Conservation (phyloP, 2,888 invertebrate species). For the Agriopis leucophaearia region DNA sequence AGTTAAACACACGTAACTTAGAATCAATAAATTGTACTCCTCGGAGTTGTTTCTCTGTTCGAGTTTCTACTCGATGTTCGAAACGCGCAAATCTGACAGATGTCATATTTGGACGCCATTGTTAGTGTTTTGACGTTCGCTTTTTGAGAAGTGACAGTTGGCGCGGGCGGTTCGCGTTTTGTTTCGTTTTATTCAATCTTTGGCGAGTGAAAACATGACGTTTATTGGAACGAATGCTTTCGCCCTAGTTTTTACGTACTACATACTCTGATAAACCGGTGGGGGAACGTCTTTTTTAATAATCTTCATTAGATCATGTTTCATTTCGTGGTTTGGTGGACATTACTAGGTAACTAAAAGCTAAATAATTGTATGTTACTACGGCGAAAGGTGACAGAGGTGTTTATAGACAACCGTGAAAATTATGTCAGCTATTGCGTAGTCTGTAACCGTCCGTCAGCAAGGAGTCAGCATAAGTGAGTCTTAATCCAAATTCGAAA, state of each 20-base stretch:
- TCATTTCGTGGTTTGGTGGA: not conserved
- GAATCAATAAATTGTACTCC: not conserved
- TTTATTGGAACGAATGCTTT: conserved; percentile 41
- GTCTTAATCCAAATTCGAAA: not conserved
- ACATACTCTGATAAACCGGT: conserved; percentile 29
- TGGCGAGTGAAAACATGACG: conserved; percentile 50
- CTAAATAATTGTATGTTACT: not conserved
- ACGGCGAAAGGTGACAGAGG: too few relatives aligned
- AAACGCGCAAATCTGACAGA: conserved; percentile 75
- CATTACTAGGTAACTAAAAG: not conserved
- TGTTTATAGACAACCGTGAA: too few relatives aligned
- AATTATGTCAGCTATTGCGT: too few relatives aligned
- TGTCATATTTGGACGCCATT: conserved; percentile 73
- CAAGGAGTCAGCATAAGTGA: not conserved
- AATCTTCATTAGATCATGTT: conserved; percentile 18
- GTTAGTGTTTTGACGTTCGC: conserved; percentile 68
- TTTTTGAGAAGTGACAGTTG: conserved; percentile 77
- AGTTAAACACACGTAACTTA: not conserved
- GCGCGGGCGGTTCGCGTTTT: conserved; percentile 66
- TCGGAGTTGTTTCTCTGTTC: not conserved
- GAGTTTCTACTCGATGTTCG: not conserved
- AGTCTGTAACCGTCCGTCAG: too few relatives aligned
- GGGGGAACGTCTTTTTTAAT: conserved; percentile 25
- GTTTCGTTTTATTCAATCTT: conserved; percentile 69
- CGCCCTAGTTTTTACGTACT: conserved; percentile 27